Evolutionary conservation across 2,113 vertebrate species (phyloP).

Genomic region (Panthera uncia): DNA sequence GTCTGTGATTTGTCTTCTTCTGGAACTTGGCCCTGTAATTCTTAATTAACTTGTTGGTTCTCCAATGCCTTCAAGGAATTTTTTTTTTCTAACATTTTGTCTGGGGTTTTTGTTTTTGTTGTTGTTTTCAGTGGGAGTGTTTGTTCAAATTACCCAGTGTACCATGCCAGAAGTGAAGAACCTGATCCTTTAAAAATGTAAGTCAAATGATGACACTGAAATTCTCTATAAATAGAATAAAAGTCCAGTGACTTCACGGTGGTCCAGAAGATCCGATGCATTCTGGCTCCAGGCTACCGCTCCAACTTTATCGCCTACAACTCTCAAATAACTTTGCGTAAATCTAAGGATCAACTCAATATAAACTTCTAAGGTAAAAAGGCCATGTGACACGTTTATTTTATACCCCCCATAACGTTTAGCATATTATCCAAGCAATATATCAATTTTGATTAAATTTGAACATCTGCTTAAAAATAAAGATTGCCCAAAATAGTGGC

Average conservation of each 20-base stretch:
- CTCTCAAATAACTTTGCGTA: not conserved
- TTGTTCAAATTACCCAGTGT: not conserved
- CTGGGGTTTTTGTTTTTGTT: not conserved
- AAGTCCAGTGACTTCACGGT: not conserved
- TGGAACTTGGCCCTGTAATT: conserved; percentile 9
- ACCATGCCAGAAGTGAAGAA: not conserved
- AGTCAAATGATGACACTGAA: not conserved
- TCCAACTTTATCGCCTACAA: not conserved
- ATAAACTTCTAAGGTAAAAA: not conserved
- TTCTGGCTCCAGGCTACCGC: not conserved
- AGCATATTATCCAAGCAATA: not conserved
- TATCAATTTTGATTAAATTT: not conserved
- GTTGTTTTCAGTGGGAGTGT: not conserved
- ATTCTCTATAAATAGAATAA: not conserved
- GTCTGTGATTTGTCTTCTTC: not conserved
- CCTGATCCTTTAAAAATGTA: not conserved
- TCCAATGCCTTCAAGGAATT: not conserved
- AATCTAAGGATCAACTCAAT: not conserved
- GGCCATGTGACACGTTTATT: not conserved
- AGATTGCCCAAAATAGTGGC: not conserved
- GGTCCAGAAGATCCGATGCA: not conserved
- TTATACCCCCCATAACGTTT: not conserved
- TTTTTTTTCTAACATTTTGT: not conserved
- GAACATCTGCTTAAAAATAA: not conserved
- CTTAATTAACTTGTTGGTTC: not conserved